A percentile compares a stretch with the other conserved stretches of the same genome.
Conservation (phyloP, 2,797 vertebrate species). For the Phrynocephalus vlangalii region DNA sequence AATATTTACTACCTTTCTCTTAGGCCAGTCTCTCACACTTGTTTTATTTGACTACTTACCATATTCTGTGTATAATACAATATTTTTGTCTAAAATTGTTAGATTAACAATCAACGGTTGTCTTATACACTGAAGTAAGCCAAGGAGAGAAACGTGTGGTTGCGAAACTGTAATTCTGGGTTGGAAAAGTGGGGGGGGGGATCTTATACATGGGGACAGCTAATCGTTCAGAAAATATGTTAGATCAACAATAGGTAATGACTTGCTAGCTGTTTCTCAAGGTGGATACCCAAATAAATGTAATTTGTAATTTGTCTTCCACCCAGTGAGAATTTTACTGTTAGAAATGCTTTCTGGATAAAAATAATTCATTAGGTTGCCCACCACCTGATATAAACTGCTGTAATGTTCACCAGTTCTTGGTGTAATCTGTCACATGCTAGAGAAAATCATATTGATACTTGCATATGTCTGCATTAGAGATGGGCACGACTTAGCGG, state of each 20-base stretch:
- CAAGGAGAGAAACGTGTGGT: too few species aligned
- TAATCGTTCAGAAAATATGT: too few species aligned
- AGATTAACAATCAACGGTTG: too few species aligned
- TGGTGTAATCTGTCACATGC: not conserved
- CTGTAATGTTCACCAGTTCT: not conserved
- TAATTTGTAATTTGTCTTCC: not conserved
- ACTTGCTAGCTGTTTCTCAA: not conserved
- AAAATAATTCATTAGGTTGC: not conserved
- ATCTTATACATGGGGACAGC: too few species aligned
- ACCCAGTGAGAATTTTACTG: not conserved
- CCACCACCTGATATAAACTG: not conserved
- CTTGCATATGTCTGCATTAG: too few species aligned
- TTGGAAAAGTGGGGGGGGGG: too few species aligned
- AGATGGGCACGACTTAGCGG: too few species aligned
- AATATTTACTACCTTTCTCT: not conserved
- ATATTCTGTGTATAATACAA: too few species aligned
- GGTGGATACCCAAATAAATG: not conserved
- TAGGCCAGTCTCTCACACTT: not conserved
- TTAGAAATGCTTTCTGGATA: not conserved
- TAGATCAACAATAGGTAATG: not conserved
- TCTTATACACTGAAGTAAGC: too few species aligned
- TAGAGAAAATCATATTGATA: too few species aligned
- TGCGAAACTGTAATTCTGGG: too few species aligned
- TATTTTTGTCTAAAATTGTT: too few species aligned
- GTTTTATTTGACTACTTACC: not conserved